A percentile compares a stretch with the other conserved stretches of the same genome.
These are phyloP conservation scores for Porites lobata DNA, from an alignment of 92 coral and sea anemone genomes.

Conservation along the genomic window DNA sequence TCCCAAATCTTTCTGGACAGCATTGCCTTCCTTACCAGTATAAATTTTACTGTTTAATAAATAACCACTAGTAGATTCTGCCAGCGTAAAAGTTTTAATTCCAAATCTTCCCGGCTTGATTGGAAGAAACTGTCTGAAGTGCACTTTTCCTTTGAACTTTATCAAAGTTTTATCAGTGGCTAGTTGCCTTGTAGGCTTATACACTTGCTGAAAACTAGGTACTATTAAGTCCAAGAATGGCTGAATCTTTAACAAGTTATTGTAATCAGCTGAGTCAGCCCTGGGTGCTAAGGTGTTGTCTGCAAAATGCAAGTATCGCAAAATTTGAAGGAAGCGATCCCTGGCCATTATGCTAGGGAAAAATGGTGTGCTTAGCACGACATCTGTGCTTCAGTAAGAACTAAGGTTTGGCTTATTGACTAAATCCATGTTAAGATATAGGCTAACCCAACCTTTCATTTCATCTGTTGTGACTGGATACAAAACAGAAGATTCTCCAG, in stretches of 20 bases:
- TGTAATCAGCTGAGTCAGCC: constrained; percentile 24
- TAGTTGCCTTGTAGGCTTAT: not conserved
- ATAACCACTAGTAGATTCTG: constrained; percentile 6
- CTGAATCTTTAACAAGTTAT: constrained; percentile 34
- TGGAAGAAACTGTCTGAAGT: not conserved
- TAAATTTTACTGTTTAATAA: not conserved
- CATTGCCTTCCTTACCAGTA: not conserved
- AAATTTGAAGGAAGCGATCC: constrained; percentile 27
- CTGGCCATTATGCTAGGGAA: constrained; percentile 30
- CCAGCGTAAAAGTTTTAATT: constrained; percentile 18
- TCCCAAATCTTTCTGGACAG: constrained; percentile 8
- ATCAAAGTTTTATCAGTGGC: constrained; percentile 2
- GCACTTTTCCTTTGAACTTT: not conserved
- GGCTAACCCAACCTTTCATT: constrained; percentile 39
- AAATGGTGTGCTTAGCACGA: constrained; percentile 23
- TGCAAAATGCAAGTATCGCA: constrained; percentile 26
- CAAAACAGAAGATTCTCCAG: constrained; percentile 32
- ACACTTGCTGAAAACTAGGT: not conserved
- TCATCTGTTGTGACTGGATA: constrained; percentile 36
- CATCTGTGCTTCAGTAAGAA: constrained; percentile 49
- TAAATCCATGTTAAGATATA: constrained; percentile 28
- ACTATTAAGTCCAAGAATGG: constrained; percentile 35
- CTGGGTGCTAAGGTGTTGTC: constrained; percentile 9
- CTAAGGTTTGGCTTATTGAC: constrained; percentile 23
- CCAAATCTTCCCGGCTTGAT: constrained; percentile 19